These are phyloP conservation scores for Vulpes lagopus DNA, from an alignment of 2,113 vertebrate species.

Conservation along the genomic window DNA sequence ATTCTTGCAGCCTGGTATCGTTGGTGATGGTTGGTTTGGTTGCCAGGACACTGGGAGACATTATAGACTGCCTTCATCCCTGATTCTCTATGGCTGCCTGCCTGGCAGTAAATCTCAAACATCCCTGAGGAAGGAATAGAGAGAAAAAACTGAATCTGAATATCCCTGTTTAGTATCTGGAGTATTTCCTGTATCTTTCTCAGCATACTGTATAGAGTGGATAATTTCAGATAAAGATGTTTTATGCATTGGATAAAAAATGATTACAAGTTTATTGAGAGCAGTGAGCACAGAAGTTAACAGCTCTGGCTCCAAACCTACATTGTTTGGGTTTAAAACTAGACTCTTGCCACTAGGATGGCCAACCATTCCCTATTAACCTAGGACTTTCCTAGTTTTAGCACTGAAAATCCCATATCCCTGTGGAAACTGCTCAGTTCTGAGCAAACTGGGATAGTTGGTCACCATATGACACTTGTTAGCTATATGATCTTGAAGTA, in stretches of 20 bases:
- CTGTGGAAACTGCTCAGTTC: not conserved
- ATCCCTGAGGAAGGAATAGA: constrained; percentile 79
- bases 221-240: not conserved
- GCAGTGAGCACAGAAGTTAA: not conserved
- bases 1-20: constrained; percentile 77
- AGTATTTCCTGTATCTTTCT: not conserved
- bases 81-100: constrained; percentile 85
- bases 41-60: constrained; percentile 81
- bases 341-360: not conserved
- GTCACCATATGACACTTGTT: not conserved
- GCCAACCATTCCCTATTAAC: not conserved
- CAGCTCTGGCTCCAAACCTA: not conserved
- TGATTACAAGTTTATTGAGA: constrained; percentile 29
- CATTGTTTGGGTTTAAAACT: not conserved
- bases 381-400: not conserved
- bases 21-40: not conserved
- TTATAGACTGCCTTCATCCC: constrained; percentile 87
- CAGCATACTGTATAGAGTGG: not conserved
- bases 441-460: not conserved
- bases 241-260: constrained; percentile 1
- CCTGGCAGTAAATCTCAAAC: constrained; percentile 89
- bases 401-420: not conserved
- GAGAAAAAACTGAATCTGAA: not conserved
- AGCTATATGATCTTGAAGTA: not conserved
- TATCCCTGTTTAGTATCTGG: not conserved